A percentile compares a stretch with the other conserved stretches of the same genome.
phyloP scores from a whole-genome alignment of 92 coral and sea anemone genomes.

The Zoanthus gigantus region DNA sequence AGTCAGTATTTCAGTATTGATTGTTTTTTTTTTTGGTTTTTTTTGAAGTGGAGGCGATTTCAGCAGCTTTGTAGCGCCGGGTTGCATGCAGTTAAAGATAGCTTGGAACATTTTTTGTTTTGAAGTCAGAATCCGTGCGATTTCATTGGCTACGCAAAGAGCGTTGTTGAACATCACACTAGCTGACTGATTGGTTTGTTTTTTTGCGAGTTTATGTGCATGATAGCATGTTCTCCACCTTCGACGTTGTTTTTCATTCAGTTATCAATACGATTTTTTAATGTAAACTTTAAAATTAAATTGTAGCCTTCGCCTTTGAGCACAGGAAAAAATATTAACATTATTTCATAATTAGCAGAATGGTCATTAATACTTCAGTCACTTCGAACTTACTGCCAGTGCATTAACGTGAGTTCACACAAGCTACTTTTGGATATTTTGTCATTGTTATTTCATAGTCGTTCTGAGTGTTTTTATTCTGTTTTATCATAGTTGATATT shows the following conservation, averaged over 20 bases:
- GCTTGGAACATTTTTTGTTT: conserved; percentile 12
- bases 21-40: not conserved
- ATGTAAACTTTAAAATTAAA: not conserved
- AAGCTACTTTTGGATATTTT: too few relatives aligned
- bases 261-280: not conserved
- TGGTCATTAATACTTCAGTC: too few relatives aligned
- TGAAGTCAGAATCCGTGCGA: conserved; percentile 49
- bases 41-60: not conserved
- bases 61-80: not conserved
- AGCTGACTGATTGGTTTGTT: too few relatives aligned
- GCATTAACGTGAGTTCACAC: too few relatives aligned
- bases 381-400: too few relatives aligned
- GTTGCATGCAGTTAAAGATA: not conserved
- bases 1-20: not conserved
- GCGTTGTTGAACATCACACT: not conserved
- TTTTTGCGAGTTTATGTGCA: not conserved
- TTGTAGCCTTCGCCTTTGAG: too few relatives aligned
- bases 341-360: too few relatives aligned
- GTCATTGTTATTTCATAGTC: too few relatives aligned
- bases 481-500: too few relatives aligned
- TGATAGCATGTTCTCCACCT: too few relatives aligned
- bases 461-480: too few relatives aligned
- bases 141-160: not conserved
- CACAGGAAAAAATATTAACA: too few relatives aligned
- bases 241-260: not conserved